A percentile compares a stretch with the other conserved stretches of the same genome.
Conservation (phyloP, 2,888 invertebrate species). For the Nezara viridula region DNA sequence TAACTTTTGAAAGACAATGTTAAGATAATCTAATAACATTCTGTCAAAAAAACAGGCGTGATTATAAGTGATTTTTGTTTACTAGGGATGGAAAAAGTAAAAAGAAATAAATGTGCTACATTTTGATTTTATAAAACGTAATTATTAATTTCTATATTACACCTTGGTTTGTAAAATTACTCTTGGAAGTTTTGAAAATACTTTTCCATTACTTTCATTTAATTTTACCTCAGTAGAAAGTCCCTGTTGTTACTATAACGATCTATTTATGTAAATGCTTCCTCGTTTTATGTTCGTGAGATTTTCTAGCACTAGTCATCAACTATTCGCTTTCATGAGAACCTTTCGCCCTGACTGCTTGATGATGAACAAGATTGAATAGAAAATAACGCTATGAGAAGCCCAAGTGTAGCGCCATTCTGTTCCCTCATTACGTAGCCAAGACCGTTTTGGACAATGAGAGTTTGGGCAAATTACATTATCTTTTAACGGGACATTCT, state of each 20-base stretch:
- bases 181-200: neutral
- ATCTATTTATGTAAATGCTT: conserved; percentile 3
- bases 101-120: too few relatives aligned
- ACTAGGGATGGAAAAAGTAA: too few relatives aligned
- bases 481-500: neutral
- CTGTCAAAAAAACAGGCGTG: too few relatives aligned
- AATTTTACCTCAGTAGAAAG: neutral
- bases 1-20: too few relatives aligned
- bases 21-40: too few relatives aligned
- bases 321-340: neutral
- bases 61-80: too few relatives aligned
- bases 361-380: neutral
- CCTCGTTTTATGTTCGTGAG: neutral
- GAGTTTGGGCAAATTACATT: neutral
- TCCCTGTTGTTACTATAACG: neutral
- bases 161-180: neutral
- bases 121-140: too few relatives aligned
- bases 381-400: conserved; percentile 1
- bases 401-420: neutral
- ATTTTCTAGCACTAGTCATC: neutral
- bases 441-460: neutral
- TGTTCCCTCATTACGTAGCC: neutral
- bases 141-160: too few relatives aligned
- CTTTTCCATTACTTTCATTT: neutral
- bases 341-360: neutral